Conservation (phyloP, 1,140 invertebrate species). For the Zaprionus inermis region DNA sequence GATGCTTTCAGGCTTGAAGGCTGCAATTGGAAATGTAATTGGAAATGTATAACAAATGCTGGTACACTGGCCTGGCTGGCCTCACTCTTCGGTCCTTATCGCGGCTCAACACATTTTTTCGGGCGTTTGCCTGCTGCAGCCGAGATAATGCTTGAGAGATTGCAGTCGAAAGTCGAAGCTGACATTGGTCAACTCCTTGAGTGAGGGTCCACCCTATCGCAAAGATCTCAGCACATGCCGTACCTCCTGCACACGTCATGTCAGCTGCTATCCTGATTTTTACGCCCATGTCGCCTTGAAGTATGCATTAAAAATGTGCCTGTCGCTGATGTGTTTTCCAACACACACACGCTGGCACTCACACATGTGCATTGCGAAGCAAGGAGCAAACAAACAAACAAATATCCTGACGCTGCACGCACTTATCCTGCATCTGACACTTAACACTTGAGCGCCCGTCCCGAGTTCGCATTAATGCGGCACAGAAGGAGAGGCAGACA, state of each 20-base stretch:
- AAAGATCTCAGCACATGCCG: slow-evolving; percentile 17
- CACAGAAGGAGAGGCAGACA: not conserved
- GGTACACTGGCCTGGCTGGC: too few species aligned
- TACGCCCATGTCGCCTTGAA: slow-evolving; percentile 37
- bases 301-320: slow-evolving; percentile 52
- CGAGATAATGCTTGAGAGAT: slow-evolving; percentile 30
- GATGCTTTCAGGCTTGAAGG: too few species aligned
- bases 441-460: slow-evolving; percentile 73
- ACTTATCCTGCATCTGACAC: slow-evolving; percentile 82
- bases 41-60: too few species aligned
- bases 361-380: slow-evolving; percentile 13
- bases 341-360: slow-evolving; percentile 28
- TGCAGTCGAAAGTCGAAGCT: slow-evolving; percentile 29
- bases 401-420: slow-evolving; percentile 71
- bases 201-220: slow-evolving; percentile 18
- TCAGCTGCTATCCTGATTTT: slow-evolving; percentile 44
- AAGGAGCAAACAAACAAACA: slow-evolving; percentile 69
- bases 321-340: slow-evolving; percentile 49
- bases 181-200: slow-evolving; percentile 48
- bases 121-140: not conserved
- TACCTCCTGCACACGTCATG: slow-evolving; percentile 14
- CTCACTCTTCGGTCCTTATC: not conserved
- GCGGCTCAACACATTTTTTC: not conserved
- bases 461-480: slow-evolving; percentile 58
- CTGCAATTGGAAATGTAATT: too few species aligned